Evolutionary conservation across 2,113 vertebrate species (phyloP), one percentile per base, ranked within the genome.

Genomic region (Myrmecophaga tridactyla): DNA sequence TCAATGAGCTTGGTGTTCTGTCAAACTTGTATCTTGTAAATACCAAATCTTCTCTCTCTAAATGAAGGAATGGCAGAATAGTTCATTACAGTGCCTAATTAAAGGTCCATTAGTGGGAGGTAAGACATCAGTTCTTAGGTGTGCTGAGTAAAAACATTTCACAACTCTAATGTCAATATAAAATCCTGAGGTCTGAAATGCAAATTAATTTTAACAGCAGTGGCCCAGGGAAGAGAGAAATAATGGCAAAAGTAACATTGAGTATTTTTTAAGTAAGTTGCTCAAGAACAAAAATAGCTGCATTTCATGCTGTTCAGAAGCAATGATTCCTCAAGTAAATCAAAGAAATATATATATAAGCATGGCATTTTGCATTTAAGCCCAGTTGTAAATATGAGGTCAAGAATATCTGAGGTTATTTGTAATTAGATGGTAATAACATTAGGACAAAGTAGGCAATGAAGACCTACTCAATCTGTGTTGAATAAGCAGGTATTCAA

Each of bases 41-140:
- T 76, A 76, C 72, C 96, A 80, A 97, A 81, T 92, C 85, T 94
- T 83, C n/a, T 89, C 41, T 67, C 25, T 56, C 1, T 69, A 94
- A 96, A 95, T 86, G 95, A 96, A 97, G 53, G 80, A 96, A 83
- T 96, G 95, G 86, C 94, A 97, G 90, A 94, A 92, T 83, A 89
- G 85, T 90, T 97, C 94, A 97, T 97, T 97, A 95, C 60, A 41
- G 78, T 72, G 73, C 78, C 97, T 96, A 96, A 97, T 97, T 97
- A 97, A 95, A 97, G 90, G 75, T 92, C 89, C 90, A 97, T 96
- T 97, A 96, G 92, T 95, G 82, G 78, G 95, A 97, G 86, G 86
- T 91, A 96, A 94, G 97, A 91, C 92, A 96, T 96, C 88, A 94
- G 58, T 94, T 97, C 92, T 96, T 95, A 92, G 88, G 83, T 96